Evolutionary conservation across 2,888 invertebrate genomes (phyloP).

Genomic region (Andrena haemorrhoa): DNA sequence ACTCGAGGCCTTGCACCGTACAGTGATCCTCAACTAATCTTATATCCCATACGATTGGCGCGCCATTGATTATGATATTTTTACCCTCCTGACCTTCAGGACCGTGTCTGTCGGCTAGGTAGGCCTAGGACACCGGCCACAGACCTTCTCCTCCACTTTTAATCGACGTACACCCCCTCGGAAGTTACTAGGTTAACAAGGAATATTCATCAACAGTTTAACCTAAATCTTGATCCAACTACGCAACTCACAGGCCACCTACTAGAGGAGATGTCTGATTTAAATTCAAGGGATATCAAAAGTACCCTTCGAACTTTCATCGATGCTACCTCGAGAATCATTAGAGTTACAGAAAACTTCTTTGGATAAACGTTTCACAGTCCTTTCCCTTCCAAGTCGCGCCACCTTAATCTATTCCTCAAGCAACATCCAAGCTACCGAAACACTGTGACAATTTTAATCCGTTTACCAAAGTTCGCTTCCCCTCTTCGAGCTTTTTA

Average conservation of each 20-base stretch:
- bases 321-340: too few relatives aligned
- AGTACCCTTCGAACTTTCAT: too few relatives aligned
- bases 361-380: too few relatives aligned
- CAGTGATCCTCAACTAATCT: constrained; percentile 65
- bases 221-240: too few relatives aligned
- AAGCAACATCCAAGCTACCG: not conserved
- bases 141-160: not conserved
- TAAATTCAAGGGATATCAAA: too few relatives aligned
- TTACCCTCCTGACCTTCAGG: constrained; percentile 35
- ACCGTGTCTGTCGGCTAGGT: not conserved
- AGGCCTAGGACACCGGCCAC: constrained; percentile 20
- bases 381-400: not conserved
- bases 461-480: not conserved
- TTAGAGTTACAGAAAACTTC: too few relatives aligned
- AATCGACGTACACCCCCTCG: not conserved
- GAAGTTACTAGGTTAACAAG: not conserved
- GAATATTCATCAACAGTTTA: too few relatives aligned
- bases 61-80: constrained; percentile 43
- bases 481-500: not conserved
- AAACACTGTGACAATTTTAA: not conserved
- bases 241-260: too few relatives aligned
- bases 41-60: constrained; percentile 31
- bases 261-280: too few relatives aligned
- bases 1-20: constrained; percentile 60
- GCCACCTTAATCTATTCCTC: not conserved